Base-by-base conservation (phyloP, 2,888 invertebrate species). In the Nebria salina region DNA sequence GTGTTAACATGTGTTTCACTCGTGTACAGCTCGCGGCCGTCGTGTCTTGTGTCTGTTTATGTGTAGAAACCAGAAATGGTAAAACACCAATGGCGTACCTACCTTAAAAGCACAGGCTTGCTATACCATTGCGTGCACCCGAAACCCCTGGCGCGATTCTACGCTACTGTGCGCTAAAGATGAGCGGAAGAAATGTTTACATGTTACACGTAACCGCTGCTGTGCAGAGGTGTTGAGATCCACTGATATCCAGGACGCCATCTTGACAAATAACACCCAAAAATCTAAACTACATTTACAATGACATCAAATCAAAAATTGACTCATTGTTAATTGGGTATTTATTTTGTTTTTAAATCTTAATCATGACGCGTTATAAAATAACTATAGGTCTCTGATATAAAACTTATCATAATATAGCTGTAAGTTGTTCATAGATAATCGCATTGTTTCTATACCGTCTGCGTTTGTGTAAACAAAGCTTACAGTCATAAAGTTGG, bases 101-200 rank as follows among this genome's bases (percentile, higher is more conserved):
- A 11, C n/a, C 25, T n/a, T 2, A 26, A 26, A 34, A 54, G 0
- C 13, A 7, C 54, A 43, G 8, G 2, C 54, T 54, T 13, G 13
- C 7, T 7, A 13, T 54, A 11, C 13, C 13, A 26, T 70, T 25
- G 26, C 1, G 34, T 5, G 34, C 34, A 34, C 2, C 1, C 34
- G 4, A 34, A 34, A 34, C 70, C 70, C 70, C 70, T 9, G 8
- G 6, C 26, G 9, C 13, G 25, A 25, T 34, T 11, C 26, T 70
- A 70, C 70, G 70, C 70, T 5, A 20, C 70, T 70, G 70, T 11
- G 11, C 34, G 70, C 25, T 26, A 70, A 70, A 70, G 15, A 70
- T 25, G 34, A 70, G 34, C 70, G 70, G 70, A 70, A 70, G 70
- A 34, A 11, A 70, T 70, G 70, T 70, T 70, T 70, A 70, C 66